phyloP scores from a whole-genome alignment of 2,797 vertebrate genomes.

The Thunnus albacares region DNA sequence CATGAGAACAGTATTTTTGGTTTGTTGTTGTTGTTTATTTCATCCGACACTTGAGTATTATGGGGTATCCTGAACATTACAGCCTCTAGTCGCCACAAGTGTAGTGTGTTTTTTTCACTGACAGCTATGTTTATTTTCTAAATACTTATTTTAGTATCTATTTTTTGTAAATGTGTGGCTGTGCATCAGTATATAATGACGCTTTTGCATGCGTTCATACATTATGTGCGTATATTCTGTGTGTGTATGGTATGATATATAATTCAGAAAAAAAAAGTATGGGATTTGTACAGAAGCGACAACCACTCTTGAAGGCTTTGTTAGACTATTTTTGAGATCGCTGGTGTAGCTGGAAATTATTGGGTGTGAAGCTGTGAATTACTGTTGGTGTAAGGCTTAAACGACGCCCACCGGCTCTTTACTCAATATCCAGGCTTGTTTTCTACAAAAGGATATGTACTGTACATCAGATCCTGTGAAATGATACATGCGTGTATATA shows the following conservation, averaged over 20 bases:
- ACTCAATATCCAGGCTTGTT: not conserved
- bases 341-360: constrained; percentile 13
- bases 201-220: not conserved
- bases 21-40: too few relatives aligned
- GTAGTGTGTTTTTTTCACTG: too few relatives aligned
- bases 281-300: not conserved
- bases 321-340: not conserved
- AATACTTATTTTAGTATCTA: too few relatives aligned
- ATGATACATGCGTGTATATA: not conserved
- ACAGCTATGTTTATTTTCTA: too few relatives aligned
- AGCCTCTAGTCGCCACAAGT: too few relatives aligned
- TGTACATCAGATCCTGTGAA: not conserved
- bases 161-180: not conserved
- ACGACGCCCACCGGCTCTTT: not conserved
- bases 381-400: constrained; percentile 16
- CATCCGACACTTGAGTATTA: too few relatives aligned
- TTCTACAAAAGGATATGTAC: not conserved
- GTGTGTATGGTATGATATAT: not conserved
- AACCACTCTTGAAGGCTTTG: not conserved
- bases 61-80: too few relatives aligned
- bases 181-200: not conserved
- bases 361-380: constrained; percentile 36
- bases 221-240: not conserved
- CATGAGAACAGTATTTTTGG: too few relatives aligned
- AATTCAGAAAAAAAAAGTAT: not conserved